Base-by-base conservation (phyloP, 2,113 vertebrate species). In the Phrynosoma blainvillii region DNA sequence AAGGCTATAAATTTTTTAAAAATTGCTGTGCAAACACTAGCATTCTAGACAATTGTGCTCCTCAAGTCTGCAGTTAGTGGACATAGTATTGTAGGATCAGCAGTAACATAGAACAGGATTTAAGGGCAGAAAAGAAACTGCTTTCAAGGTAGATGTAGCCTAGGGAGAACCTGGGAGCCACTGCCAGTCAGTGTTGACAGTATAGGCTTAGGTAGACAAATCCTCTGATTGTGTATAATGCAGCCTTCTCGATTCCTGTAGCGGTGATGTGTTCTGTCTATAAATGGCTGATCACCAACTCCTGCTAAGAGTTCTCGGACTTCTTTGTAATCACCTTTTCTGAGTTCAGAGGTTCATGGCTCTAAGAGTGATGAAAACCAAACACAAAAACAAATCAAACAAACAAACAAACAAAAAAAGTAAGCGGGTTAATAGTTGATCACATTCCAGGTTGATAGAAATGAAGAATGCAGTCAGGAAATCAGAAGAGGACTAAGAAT, bases 101-200 rank as follows among this genome's bases (percentile, higher is more conserved):
- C 83, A 92, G 81, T 79, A 47, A 40, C 52, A 30, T 87, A 54
- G 65, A 30, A 4, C 11, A 14, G 52, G 89, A 82, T 89, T 91
- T 54, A 8, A 36, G 73, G 79, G n/a, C 20, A 4, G 82, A 6
- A 13, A 62, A 92, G 78, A 74, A 80, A 74, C 87, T n/a, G 30
- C 13, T 82, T 76, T n/a, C 13, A 4, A 71, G 18, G 30, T 47
- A 47, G 47, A 47, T 47, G 5, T 47, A 47, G 47, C 47, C 59
- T 62, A 62, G 16, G 16, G 59, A 18, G 8, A 71, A 30, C 68
- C 10, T 30, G 11, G 12, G 68, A 27, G 10, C 30, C 3, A 2
- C 68, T 71, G 27, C 68, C 68, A 71, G 68, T 71, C 25, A 30
- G 25, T 11, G 27, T 9, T 27, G 27, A 71, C 27, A n/a, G 2